These are phyloP conservation scores for Pelecanoides urinatrix DNA, from an alignment of 2,113 vertebrate genomes.

Conservation along the genomic window DNA sequence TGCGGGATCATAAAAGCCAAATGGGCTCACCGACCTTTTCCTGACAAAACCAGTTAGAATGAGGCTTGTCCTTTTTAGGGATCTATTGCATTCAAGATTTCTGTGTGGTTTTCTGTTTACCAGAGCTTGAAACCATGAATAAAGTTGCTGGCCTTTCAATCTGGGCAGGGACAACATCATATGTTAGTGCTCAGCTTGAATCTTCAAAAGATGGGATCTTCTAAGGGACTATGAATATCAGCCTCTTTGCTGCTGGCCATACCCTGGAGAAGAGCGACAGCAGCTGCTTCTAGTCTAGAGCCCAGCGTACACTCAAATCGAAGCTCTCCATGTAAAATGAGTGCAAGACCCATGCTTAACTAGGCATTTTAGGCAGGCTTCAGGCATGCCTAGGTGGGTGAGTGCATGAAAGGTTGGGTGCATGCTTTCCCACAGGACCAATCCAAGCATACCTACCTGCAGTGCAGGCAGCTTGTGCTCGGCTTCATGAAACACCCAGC, in stretches of 20 bases:
- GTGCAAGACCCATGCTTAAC: not conserved
- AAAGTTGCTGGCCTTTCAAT: not conserved
- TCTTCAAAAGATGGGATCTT: not conserved
- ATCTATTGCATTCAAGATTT: not conserved
- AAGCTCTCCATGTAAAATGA: not conserved
- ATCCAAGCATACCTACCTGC: not conserved
- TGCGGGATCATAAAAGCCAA: not conserved
- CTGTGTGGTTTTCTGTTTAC: not conserved
- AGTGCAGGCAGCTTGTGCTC: not conserved
- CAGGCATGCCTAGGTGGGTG: not conserved
- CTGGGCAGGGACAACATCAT: not conserved
- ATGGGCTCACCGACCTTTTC: not conserved
- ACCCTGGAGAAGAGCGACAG: not conserved
- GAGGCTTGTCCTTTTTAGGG: not conserved
- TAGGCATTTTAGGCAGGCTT: not conserved
- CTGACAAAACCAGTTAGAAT: not conserved
- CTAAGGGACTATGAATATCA: not conserved
- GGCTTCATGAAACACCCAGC: not conserved
- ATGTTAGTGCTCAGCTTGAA: not conserved
- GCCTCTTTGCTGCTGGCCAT: not conserved
- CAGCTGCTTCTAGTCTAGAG: not conserved
- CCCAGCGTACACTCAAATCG: accelerated
- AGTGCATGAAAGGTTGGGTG: not conserved
- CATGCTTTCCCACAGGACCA: accelerated
- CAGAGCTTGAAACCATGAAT: not conserved